A percentile compares a stretch with the other conserved stretches of the same genome.
phyloP scores from a whole-genome alignment of 2,797 vertebrate species.

The Margarornis squamiger region DNA sequence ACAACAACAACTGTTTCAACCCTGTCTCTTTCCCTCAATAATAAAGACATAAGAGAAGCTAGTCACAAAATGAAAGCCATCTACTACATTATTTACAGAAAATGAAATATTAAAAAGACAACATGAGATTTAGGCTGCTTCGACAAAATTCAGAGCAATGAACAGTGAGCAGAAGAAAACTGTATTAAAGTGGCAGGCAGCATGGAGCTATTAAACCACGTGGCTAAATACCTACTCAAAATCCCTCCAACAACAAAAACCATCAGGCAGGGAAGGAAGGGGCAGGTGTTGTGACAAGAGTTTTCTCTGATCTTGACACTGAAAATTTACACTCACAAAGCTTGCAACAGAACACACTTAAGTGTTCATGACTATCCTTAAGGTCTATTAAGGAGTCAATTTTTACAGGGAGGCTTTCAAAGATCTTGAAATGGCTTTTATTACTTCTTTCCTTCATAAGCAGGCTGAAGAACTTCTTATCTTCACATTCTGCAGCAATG shows the following conservation, averaged over 20 bases:
- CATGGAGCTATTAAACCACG: neutral
- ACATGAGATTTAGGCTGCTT: slow-evolving; percentile 5
- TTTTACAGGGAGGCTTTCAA: neutral
- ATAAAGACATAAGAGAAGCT: neutral
- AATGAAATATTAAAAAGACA: slow-evolving; percentile 44
- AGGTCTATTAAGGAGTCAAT: neutral
- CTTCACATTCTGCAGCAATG: slow-evolving; percentile 21
- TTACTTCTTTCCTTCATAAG: neutral
- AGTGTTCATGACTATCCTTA: neutral
- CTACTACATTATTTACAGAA: slow-evolving; percentile 62
- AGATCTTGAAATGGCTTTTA: slow-evolving; percentile 43
- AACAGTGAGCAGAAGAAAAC: slow-evolving; percentile 26
- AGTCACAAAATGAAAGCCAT: slow-evolving; percentile 41
- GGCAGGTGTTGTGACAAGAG: neutral
- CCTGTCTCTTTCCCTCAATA: neutral
- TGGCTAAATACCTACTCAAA: neutral
- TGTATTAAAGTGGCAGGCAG: neutral
- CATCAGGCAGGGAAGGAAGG: neutral
- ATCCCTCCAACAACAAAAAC: neutral
- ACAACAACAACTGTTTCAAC: slow-evolving; percentile 12
- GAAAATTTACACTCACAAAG: neutral
- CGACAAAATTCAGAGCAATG: slow-evolving; percentile 7
- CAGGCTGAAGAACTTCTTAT: slow-evolving; percentile 2
- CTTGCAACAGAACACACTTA: neutral
- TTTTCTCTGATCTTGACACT: neutral